Conservation (phyloP, 2,113 vertebrate genomes). For the Ptilorrhoa leucosticta region DNA sequence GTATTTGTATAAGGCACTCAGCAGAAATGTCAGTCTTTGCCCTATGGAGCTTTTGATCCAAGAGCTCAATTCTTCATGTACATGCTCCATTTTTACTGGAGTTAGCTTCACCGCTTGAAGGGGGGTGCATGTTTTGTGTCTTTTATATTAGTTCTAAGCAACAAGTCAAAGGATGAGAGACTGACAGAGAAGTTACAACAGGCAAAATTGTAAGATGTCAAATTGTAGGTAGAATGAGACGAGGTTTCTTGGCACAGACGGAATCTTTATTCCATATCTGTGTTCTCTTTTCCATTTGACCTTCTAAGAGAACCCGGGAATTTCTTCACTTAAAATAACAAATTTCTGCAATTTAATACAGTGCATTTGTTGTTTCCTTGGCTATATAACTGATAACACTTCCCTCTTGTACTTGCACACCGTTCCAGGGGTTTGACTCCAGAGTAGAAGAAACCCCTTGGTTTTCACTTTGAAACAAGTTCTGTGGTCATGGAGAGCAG, state of each 20-base stretch:
- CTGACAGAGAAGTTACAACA: neutral
- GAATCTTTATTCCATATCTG: neutral
- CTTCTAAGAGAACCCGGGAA: neutral
- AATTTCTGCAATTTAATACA: neutral
- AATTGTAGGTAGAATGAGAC: neutral
- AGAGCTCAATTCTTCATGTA: neutral
- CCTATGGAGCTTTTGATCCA: neutral
- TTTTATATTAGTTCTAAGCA: neutral
- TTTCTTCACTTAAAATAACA: neutral
- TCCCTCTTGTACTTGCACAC: neutral
- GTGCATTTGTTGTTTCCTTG: neutral
- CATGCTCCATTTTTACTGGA: neutral
- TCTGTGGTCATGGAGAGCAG: neutral
- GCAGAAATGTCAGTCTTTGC: neutral
- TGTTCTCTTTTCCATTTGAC: neutral
- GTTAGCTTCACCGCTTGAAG: neutral
- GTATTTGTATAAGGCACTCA: neutral
- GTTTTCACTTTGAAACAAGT: neutral
- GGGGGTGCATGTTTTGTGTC: rapidly evolving
- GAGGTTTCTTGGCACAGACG: neutral
- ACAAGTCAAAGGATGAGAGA: neutral
- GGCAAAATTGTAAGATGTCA: neutral
- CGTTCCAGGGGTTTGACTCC: neutral
- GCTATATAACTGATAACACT: neutral
- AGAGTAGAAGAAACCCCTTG: neutral